phyloP scores from a whole-genome alignment of 2,888 invertebrate species.

The Prionchulus punctatus region DNA sequence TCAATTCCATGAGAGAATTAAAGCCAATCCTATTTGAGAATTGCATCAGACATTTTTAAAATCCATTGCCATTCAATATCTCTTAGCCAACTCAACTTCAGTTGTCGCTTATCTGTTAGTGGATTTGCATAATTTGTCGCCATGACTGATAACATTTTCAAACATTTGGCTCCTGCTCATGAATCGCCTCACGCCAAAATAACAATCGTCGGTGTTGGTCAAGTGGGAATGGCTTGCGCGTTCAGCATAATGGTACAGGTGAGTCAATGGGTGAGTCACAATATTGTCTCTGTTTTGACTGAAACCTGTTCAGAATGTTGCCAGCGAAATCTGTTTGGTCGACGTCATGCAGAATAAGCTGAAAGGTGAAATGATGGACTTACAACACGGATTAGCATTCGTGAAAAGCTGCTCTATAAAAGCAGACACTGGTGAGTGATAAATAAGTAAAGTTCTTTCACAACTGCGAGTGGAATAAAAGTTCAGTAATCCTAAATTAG shows the following conservation, averaged over 20 bases:
- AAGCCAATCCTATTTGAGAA: no score
- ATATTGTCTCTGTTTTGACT: not conserved
- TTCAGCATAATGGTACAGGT: constrained; percentile 64
- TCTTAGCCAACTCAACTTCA: no score
- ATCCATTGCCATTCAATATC: no score
- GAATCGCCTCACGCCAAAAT: constrained; percentile 46
- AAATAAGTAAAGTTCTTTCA: no score
- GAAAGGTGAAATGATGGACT: constrained; percentile 72
- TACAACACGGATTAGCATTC: constrained; percentile 73
- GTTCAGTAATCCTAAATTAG: no score
- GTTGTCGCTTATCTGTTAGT: no score
- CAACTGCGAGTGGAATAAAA: no score
- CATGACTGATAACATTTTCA: no score
- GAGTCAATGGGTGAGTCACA: constrained; percentile 17
- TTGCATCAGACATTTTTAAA: no score
- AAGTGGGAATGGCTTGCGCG: constrained; percentile 70
- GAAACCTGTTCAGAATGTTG: constrained; percentile 45
- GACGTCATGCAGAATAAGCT: constrained; percentile 66
- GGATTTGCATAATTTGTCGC: no score
- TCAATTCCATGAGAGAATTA: no score
- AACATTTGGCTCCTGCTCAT: no score
- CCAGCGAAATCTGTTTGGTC: constrained; percentile 61
- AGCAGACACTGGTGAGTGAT: constrained; percentile 52
- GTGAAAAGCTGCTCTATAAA: constrained; percentile 59
- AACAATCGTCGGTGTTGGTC: constrained; percentile 66